Base-by-base conservation (phyloP, 1,140 invertebrate species). In the Mercenaria mercenaria region DNA sequence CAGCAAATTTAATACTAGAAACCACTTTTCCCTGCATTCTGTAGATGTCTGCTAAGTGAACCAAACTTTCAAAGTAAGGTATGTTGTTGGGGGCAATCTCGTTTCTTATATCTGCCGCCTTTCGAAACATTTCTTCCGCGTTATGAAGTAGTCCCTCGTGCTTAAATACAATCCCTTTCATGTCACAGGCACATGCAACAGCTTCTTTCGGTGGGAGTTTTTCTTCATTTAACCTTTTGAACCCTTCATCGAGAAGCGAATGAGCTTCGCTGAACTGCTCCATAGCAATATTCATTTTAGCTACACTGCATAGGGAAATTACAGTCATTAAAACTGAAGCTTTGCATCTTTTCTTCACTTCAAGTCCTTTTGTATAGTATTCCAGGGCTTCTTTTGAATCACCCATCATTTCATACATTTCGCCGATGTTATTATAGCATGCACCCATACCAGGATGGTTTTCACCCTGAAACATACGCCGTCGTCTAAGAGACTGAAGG, bases 271-370 rank as follows among this genome's bases (percentile, higher is more conserved):
- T 32, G 43, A 64, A 88, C 29, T 32, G 47, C 29, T 26, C 37
- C 4, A 76, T 10, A 8, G 11, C 37, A 26, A 6, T 39, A 32
- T 43, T 77, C 15, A 26, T 23, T n/a, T 59, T 67, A 10, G 85
- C 85, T 32, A 79, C 50, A 34, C 79, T 77, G 43, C 76, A 79
- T 8, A 88, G 37, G 15, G 85, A 88, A 32, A n/a, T 34, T 13
- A 67, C 47, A 1, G 39, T 26, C 3, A 56, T 39, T 29, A 41
- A 8, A 0, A 29, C 32, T 29, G 72, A 47, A 18, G 59, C 56
- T 10, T 79, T 64, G 2, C 8, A n/a, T 0, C 26, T 1, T 29
- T 56, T 15, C 23, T 88, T 88, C 13, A 88, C 15, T 32, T 88
- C 37, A 2, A 76, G 39, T 1, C 69, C 85, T 39, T 34, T 41